phyloP scores from a whole-genome alignment of 2,888 invertebrate genomes.

The Stegophylla sp. region DNA sequence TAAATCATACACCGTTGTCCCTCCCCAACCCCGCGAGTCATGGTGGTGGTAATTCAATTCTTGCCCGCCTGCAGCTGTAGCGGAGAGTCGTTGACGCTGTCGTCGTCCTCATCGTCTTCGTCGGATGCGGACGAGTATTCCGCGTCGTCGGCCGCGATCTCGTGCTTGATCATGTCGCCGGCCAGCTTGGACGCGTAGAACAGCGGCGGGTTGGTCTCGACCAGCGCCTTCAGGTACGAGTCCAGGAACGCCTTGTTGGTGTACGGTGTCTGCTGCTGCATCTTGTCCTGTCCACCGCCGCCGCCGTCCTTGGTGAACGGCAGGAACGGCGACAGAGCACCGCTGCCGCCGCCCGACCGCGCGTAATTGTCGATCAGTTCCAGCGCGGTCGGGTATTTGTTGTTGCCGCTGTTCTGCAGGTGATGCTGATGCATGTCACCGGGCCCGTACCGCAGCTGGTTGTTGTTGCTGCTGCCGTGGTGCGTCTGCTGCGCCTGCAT shows the following conservation, averaged over 20 bases:
- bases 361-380: conserved; percentile 52
- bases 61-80: conserved; percentile 41
- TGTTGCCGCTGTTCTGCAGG: neutral
- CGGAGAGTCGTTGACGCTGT: conserved; percentile 43
- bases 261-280: conserved; percentile 66
- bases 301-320: conserved; percentile 15
- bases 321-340: conserved; percentile 37
- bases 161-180: conserved; percentile 69
- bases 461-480: conserved; percentile 60
- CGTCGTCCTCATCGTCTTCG: conserved; percentile 67
- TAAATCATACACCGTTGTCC: no score
- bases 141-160: conserved; percentile 62
- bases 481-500: conserved; percentile 66
- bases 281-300: conserved; percentile 30
- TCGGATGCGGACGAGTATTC: conserved; percentile 48
- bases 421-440: conserved; percentile 7
- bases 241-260: conserved; percentile 82
- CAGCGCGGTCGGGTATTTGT: conserved; percentile 15
- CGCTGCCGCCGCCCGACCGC: neutral
- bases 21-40: no score
- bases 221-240: conserved; percentile 86
- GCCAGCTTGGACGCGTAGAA: conserved; percentile 72
- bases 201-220: conserved; percentile 76
- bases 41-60: no score
- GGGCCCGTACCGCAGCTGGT: conserved; percentile 59